These are phyloP conservation scores for Eumaeus atala DNA, from an alignment of 1,140 invertebrate genomes.

Conservation along the genomic window DNA sequence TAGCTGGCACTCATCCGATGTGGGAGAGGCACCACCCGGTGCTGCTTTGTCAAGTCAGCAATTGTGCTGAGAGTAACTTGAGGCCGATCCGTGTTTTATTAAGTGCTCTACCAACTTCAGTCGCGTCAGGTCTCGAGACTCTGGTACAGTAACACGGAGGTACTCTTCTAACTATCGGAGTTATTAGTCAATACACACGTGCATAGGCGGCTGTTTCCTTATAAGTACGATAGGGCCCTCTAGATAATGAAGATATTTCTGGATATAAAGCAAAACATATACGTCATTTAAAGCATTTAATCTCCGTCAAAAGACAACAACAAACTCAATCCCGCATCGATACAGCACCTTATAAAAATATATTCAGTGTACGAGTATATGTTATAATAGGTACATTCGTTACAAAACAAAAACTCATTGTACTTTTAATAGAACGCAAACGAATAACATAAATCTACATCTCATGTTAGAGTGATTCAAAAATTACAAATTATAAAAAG, in stretches of 20 bases:
- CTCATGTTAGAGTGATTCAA: slow-evolving; percentile 2
- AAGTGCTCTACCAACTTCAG: no score
- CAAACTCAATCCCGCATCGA: slow-evolving; percentile 20
- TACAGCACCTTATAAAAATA: slow-evolving; percentile 46
- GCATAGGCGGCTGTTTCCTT: background rate
- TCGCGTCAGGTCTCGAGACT: no score
- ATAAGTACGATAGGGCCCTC: background rate
- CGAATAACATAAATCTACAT: slow-evolving; percentile 8
- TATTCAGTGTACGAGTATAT: slow-evolving; percentile 25
- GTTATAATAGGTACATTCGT: slow-evolving; percentile 32
- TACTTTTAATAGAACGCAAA: slow-evolving; percentile 32
- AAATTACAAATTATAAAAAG: slow-evolving; percentile 1
- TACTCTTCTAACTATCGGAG: no score
- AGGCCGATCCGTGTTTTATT: no score
- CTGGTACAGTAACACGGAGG: no score
- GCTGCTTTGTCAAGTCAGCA: no score
- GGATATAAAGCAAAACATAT: background rate
- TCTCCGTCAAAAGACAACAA: slow-evolving; percentile 14
- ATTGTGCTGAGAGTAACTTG: no score
- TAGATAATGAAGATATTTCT: background rate
- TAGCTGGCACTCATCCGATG: no score
- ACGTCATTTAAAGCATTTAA: slow-evolving; percentile 17
- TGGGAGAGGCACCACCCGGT: no score
- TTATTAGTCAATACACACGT: background rate
- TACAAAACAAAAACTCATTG: slow-evolving; percentile 45